Evolutionary conservation across 2,113 vertebrate genomes (phyloP).

Genomic region (Mormyrus iriodes): DNA sequence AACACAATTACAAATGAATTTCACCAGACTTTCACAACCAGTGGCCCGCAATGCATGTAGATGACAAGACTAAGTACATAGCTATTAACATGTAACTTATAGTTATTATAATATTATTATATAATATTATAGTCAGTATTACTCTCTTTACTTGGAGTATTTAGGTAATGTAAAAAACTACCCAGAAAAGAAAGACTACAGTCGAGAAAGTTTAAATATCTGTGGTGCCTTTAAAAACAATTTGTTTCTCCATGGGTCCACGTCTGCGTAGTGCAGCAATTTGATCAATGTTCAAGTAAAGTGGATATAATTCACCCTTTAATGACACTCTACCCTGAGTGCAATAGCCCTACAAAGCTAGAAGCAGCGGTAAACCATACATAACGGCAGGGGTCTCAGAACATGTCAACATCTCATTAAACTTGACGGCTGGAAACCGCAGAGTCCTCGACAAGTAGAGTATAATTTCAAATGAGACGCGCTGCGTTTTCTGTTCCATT

Average conservation of each 20-base stretch:
- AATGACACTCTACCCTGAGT: background rate
- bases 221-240: background rate
- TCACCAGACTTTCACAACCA: background rate
- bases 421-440: background rate
- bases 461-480: background rate
- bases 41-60: too few relatives aligned
- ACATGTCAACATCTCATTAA: background rate
- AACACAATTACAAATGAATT: background rate
- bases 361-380: background rate
- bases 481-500: background rate
- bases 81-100: too few relatives aligned
- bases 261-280: background rate
- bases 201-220: background rate
- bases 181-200: too few relatives aligned
- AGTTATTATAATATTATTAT: too few relatives aligned
- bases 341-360: background rate
- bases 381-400: background rate
- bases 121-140: too few relatives aligned
- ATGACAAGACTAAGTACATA: too few relatives aligned
- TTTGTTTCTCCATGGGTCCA: background rate
- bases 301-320: background rate
- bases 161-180: too few relatives aligned
- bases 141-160: too few relatives aligned
- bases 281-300: background rate
- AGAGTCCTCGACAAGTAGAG: background rate